Evolutionary conservation across 1,140 invertebrate species (phyloP).

Genomic region (Pogonus chalceus): DNA sequence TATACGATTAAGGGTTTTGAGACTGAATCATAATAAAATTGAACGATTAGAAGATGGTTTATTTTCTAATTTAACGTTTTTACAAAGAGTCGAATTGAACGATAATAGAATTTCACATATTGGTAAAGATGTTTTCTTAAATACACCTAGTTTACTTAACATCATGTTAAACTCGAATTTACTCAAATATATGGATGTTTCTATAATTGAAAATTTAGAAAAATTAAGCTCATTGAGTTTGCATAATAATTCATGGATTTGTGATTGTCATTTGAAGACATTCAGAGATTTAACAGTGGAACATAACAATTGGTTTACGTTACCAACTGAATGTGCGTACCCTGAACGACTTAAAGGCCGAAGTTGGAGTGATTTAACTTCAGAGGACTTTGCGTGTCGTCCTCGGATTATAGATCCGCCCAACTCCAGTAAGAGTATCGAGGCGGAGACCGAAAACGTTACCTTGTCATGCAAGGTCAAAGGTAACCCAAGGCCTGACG

Average conservation of each 20-base stretch:
- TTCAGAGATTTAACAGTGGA: constrained; percentile 68
- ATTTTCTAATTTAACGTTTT: constrained; percentile 60
- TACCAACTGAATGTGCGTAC: constrained; percentile 57
- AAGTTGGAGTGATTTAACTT: constrained; percentile 57
- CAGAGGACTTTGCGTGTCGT: constrained; percentile 73
- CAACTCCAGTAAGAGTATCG: constrained; percentile 34
- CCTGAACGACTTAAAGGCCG: constrained; percentile 53
- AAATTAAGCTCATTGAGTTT: constrained; percentile 65
- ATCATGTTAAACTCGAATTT: constrained; percentile 64
- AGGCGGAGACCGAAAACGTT: constrained; percentile 55
- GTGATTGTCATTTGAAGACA: constrained; percentile 70
- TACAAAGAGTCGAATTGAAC: constrained; percentile 67
- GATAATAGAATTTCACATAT: constrained; percentile 60
- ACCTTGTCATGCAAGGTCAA: constrained; percentile 66
- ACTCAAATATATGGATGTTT: constrained; percentile 37
- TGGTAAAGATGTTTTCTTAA: constrained; percentile 59
- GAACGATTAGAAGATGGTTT: constrained; percentile 58
- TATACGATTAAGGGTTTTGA: constrained; percentile 54
- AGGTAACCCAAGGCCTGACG: constrained; percentile 64
- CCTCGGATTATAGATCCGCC: constrained; percentile 56
- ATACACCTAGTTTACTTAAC: constrained; percentile 52
- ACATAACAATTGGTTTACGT: constrained; percentile 54
- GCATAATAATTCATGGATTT: constrained; percentile 76
- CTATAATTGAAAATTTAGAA: constrained; percentile 37
- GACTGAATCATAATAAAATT: constrained; percentile 63